Evolutionary conservation across 2,888 invertebrate genomes (phyloP), one percentile per base, ranked within the genome.

Genomic region (Graphium colonna): DNA sequence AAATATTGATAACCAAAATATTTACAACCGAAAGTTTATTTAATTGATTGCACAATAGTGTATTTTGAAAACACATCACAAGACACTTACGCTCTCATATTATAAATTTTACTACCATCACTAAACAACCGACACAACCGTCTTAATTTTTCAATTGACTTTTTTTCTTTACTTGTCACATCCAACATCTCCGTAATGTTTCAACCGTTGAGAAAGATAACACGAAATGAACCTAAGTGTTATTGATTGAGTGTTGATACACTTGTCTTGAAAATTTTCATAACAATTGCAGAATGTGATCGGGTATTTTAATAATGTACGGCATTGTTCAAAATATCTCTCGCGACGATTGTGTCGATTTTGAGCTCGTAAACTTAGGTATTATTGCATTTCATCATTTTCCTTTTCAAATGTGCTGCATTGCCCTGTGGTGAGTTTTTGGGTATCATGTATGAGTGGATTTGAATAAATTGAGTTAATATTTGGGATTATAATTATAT

Each of bases 241-340:
- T 49, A 33, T 53, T 53, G 36, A 53, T 54, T 28, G 21, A 2
- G 31, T 54, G 39, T 45, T 54, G 49, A 40, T 49, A 49, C 49
- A 54, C 21, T 49, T 12, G 12, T 49, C 17, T 3, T 26, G 33
- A 9, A 41, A 33, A 40, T 10, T 45, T 31, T 54, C 53, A 49
- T 18, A 54, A 54, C 49, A 54, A 33, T 33, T 49, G 26, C n/a
- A n/a, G 43, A 39, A 15, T 43, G 41, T 12, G 13, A 38, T 43
- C 10, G 10, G 13, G 1, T 31, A 18, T 33, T 50, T 42, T 43
- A 46, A 47, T 51, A 13, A 26, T 42, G 36, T 42, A 7, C 10
- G 12, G 38, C 21, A 53, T 53, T 53, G 52, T 53, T 43, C 43
- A 26, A 21, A 43, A 46, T 39, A 31, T 48, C 43, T 52, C 28